A percentile compares a stretch with the other conserved stretches of the same genome.
These are phyloP conservation scores for Bufo bufo DNA, from an alignment of 2,113 vertebrate genomes.

Conservation along the genomic window DNA sequence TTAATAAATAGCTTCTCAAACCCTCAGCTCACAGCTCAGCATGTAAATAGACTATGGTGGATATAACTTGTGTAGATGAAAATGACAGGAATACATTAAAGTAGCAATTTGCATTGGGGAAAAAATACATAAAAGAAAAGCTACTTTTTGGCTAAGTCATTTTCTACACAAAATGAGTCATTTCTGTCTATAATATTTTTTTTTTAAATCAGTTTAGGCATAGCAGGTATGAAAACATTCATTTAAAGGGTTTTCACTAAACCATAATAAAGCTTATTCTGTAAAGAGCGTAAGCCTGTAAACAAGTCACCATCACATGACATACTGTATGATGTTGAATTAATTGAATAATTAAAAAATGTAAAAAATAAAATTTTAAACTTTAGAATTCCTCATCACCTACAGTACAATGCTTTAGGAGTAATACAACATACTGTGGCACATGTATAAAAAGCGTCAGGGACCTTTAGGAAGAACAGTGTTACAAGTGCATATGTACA, in stretches of 20 bases:
- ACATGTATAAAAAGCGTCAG: too few species aligned
- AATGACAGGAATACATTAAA: constrained; percentile 52
- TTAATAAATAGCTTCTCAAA: constrained; percentile 54
- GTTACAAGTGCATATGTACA: too few species aligned
- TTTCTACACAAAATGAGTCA: constrained; percentile 28
- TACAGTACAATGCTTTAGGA: too few species aligned
- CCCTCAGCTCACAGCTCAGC: constrained; percentile 50
- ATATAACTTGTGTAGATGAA: constrained; percentile 43
- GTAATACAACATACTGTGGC: too few species aligned
- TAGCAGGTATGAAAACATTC: neutral
- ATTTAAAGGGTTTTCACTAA: neutral
- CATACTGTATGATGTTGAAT: neutral
- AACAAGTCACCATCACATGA: neutral
- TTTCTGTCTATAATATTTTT: neutral
- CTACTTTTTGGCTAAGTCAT: constrained; percentile 17
- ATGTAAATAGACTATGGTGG: constrained; percentile 43
- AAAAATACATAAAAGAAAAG: constrained; percentile 37
- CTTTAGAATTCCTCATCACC: too few species aligned
- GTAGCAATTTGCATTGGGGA: constrained; percentile 28
- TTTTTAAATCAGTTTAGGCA: constrained; percentile 3
- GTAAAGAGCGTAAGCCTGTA: neutral
- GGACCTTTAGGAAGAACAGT: too few species aligned
- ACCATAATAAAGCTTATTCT: neutral
- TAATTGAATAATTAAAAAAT: neutral
- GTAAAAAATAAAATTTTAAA: neutral